Base-by-base conservation (phyloP, 2,888 invertebrate species). In the Lithosia quadra region DNA sequence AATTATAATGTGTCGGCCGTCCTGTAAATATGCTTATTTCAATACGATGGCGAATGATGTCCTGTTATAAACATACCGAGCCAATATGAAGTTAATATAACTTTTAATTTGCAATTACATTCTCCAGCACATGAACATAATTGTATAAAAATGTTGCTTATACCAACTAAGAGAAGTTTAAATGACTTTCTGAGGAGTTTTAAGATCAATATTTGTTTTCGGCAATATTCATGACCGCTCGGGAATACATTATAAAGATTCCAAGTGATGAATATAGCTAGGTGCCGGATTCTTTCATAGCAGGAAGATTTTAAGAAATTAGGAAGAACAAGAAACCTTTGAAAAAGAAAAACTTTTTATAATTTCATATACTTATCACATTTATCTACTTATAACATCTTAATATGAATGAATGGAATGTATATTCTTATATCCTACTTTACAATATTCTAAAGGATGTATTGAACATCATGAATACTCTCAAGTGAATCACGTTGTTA, bases 1-100 rank as follows among this genome's bases (percentile, higher is more conserved):
- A 36, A 13, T 13, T 11, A n/a, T n/a, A n/a, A n/a, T n/a, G n/a
- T n/a, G n/a, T 8, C 13, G 0, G 15, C 1, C 8, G 5, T 49
- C n/a, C 49, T 8, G 49, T 49, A n/a, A 49, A 39, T 22, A 7
- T 39, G 15, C 21, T 60, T 21, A 21, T 60, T 43, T 18, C 22
- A 21, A 59, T 18, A 69, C 21, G 55, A 65, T 39, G 43, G 33
- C 22, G n/a, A n/a, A n/a, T n/a, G 24, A 18, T 22, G 13, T 56
- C 22, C 28, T 28, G 0, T 39, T 10, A 39, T 15, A 63, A 64
- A 67, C 21, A 62, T 65, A 36, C 22, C 34, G 68, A 68, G 62
- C 68, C 71, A 63, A 69, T 73, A 69, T 36, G 56, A 75, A 73
- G 61, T 71, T 71, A 63, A 69, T 66, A 69, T 68, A 75, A 71